Percentiles rank a stretch among this genome's conserved stretches.
Evolutionary conservation across 2,797 vertebrate genomes (phyloP).

Genomic region (Sylvilagus floridanus): DNA sequence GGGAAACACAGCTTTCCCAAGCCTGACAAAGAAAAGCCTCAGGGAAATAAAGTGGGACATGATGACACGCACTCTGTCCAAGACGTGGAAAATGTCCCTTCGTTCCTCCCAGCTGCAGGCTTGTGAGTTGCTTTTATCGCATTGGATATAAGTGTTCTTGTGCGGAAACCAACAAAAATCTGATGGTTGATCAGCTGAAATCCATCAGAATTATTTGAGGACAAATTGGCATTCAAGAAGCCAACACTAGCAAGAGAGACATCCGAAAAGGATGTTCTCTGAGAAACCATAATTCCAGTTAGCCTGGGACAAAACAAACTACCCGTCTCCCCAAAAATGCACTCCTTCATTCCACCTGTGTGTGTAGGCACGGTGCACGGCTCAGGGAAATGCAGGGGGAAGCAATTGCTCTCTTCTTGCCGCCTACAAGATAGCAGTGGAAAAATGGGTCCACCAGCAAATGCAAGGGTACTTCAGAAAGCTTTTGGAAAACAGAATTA

Average conservation of each 20-base stretch:
- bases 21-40: slow-evolving; percentile 64
- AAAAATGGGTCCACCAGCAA: background rate
- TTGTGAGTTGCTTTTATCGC: slow-evolving; percentile 51
- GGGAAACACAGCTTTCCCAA: slow-evolving; percentile 59
- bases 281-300: background rate
- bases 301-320: background rate
- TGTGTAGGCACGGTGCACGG: background rate
- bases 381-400: background rate
- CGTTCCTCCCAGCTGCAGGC: background rate
- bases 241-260: background rate
- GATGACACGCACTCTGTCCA: slow-evolving; percentile 10
- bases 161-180: background rate
- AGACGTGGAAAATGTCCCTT: slow-evolving; percentile 37
- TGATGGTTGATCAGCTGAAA: slow-evolving; percentile 12
- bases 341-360: background rate
- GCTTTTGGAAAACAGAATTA: too few species aligned
- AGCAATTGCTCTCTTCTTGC: background rate
- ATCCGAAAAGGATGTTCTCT: background rate
- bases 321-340: background rate
- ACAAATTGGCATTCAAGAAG: background rate
- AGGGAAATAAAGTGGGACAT: slow-evolving; percentile 34
- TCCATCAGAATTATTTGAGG: slow-evolving; percentile 31
- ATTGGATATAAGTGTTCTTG: slow-evolving; percentile 19
- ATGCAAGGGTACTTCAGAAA: background rate
- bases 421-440: background rate